Evolutionary conservation across 2,113 vertebrate species (phyloP).

Genomic region (Heliornis fulica): DNA sequence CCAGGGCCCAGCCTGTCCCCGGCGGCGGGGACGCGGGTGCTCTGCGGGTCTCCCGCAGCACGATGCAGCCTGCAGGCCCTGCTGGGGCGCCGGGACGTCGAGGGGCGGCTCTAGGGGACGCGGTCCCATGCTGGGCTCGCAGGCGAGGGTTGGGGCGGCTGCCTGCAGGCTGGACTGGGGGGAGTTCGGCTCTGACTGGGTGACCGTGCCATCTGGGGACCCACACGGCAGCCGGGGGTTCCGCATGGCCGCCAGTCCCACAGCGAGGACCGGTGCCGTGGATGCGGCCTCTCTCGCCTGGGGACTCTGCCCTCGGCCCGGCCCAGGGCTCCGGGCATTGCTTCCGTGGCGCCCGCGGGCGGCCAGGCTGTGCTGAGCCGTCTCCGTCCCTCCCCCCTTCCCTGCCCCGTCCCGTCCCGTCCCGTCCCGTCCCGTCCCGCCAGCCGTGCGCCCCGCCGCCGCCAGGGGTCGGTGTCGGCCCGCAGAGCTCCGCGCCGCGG

Average conservation of each 20-base stretch:
- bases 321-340: not conserved
- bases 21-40: not conserved
- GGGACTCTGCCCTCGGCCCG: not conserved
- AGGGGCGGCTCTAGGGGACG: too few species aligned
- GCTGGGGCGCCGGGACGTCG: not conserved
- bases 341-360: not conserved
- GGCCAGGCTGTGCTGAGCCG: not conserved
- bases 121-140: not conserved
- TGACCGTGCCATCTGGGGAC: not conserved
- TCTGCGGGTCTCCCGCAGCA: not conserved
- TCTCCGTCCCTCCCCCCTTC: not conserved
- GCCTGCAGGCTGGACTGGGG: not conserved
- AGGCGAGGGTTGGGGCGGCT: not conserved
- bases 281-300: not conserved
- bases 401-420: too few species aligned
- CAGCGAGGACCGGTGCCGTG: not conserved
- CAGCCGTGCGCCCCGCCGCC: not conserved
- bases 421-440: too few species aligned
- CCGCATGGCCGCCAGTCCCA: not conserved
- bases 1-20: too few species aligned
- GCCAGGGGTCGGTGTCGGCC: not conserved
- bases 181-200: not conserved
- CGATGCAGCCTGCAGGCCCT: too few species aligned
- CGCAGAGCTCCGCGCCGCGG: not conserved
- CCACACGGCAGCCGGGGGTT: not conserved